Percentiles rank a stretch among this genome's conserved stretches.
These are phyloP conservation scores for Dorcus hopei DNA, from an alignment of 2,888 invertebrate genomes.

Conservation along the genomic window DNA sequence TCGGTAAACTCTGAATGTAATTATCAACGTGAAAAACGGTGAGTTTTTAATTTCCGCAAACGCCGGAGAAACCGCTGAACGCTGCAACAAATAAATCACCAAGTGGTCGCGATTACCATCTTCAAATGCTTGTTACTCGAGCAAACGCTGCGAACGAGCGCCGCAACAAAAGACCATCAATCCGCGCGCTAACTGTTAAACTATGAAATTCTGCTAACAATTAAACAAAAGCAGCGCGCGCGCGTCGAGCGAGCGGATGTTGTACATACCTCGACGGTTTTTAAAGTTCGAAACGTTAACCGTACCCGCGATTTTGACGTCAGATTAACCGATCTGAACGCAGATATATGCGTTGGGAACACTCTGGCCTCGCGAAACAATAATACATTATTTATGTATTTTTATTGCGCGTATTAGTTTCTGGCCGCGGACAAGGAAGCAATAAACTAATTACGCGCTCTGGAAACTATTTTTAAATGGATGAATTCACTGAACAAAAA, in stretches of 20 bases:
- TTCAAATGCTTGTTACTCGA: neutral
- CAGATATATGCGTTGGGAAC: neutral
- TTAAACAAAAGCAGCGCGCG: neutral
- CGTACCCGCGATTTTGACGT: neutral
- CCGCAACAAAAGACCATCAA: neutral
- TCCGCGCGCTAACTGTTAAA: neutral
- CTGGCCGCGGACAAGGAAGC: too few species aligned
- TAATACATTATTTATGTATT: constrained; percentile 1
- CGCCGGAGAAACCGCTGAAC: constrained; percentile 4
- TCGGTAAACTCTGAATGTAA: too few species aligned
- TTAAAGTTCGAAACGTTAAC: neutral
- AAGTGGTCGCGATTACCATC: too few species aligned
- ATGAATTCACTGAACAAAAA: too few species aligned
- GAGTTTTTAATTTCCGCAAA: too few species aligned
- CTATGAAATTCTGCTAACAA: neutral
- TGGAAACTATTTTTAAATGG: too few species aligned
- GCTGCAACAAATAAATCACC: neutral
- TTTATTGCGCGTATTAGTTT: neutral
- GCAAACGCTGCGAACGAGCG: neutral
- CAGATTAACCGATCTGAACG: neutral
- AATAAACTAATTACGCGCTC: too few species aligned
- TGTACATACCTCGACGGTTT: neutral
- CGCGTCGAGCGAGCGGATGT: too few species aligned
- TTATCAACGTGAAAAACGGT: too few species aligned
- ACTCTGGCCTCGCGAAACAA: neutral